Evolutionary conservation across 2,888 invertebrate species (phyloP).

Genomic region (Heliconius ismenius): DNA sequence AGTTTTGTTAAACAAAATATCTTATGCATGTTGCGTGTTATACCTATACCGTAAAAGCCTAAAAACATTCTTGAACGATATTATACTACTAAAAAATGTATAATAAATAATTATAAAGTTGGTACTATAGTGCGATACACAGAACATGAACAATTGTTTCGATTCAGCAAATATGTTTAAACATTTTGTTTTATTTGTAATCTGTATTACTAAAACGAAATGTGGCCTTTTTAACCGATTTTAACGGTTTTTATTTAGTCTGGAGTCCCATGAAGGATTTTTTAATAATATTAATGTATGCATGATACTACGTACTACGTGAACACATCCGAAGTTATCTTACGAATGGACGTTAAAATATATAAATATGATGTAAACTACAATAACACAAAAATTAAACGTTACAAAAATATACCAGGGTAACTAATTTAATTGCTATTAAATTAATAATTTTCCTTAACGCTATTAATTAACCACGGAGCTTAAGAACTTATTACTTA

Average conservation of each 20-base stretch:
- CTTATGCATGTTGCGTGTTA: constrained; percentile 70
- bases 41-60: constrained; percentile 1
- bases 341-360: background rate
- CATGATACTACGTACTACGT: background rate
- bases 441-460: background rate
- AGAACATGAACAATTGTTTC: background rate
- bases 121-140: background rate
- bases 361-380: constrained; percentile 1
- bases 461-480: background rate
- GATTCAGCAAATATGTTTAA: background rate
- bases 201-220: constrained; percentile 3
- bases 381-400: constrained; percentile 3
- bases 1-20: constrained; percentile 62
- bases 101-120: background rate
- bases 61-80: constrained; percentile 13
- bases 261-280: background rate
- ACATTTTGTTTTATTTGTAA: background rate
- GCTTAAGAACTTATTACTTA: constrained; percentile 6
- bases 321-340: background rate
- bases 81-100: constrained; percentile 13
- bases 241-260: constrained; percentile 1
- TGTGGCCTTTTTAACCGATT: constrained; percentile 12
- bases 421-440: constrained; percentile 17
- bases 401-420: constrained; percentile 15
- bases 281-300: background rate